A percentile compares a stretch with the other conserved stretches of the same genome.
Conservation (phyloP, 1,140 invertebrate species). For the Arion vulgaris region DNA sequence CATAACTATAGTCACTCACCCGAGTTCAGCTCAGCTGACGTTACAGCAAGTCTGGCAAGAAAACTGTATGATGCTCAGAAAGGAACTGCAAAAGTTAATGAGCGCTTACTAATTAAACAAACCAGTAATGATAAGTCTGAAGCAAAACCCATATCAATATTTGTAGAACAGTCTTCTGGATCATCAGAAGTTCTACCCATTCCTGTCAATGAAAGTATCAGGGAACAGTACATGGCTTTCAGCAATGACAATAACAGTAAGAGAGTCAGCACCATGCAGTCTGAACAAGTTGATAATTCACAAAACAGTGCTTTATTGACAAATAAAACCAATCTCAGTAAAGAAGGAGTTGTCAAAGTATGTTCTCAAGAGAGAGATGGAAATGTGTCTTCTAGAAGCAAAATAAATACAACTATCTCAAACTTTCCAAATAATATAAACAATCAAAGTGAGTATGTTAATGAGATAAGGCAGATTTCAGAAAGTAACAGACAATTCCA, state of each 20-base stretch:
- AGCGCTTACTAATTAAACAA: no score
- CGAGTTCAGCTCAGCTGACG: no score
- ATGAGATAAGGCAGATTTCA: not conserved
- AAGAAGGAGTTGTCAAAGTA: no score
- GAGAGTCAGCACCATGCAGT: not conserved
- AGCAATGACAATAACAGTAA: not conserved
- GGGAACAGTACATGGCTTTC: not conserved
- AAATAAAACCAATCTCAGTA: not conserved
- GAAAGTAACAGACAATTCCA: slow-evolving; percentile 21
- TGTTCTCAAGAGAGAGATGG: not conserved
- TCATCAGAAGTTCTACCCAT: no score
- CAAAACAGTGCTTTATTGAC: not conserved
- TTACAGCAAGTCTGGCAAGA: no score
- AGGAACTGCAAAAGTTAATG: no score
- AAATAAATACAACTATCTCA: not conserved
- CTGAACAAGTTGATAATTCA: not conserved
- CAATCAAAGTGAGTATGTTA: not conserved
- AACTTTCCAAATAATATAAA: no score
- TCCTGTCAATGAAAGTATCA: not conserved
- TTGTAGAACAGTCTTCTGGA: not conserved
- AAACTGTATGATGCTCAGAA: no score
- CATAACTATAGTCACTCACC: no score
- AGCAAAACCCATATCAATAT: no score
- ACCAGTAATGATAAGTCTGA: not conserved
- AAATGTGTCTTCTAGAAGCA: not conserved